Percentiles rank a stretch among this genome's conserved stretches.
phyloP scores from a whole-genome alignment of 37 sponge, comb jelly and placozoan genomes.

The Ianthella basta region DNA sequence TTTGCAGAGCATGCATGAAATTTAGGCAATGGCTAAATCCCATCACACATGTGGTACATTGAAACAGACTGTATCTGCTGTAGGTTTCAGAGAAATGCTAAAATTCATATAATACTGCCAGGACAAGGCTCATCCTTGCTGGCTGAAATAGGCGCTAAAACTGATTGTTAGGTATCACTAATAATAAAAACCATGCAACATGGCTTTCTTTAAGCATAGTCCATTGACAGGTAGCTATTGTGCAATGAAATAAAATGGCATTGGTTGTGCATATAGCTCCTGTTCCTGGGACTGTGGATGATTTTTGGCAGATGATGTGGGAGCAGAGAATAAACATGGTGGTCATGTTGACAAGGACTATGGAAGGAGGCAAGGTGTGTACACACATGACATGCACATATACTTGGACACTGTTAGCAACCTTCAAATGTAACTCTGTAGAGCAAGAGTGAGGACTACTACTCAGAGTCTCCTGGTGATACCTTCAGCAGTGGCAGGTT shows the following conservation, averaged over 20 bases:
- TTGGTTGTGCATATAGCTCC: not conserved
- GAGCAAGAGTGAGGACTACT: conserved; percentile 7
- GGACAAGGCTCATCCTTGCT: too few relatives aligned
- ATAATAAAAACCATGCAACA: not conserved
- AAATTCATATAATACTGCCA: too few relatives aligned
- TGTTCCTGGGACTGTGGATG: not conserved
- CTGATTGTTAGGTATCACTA: not conserved
- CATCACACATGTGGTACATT: too few relatives aligned
- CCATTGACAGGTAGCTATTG: too few relatives aligned
- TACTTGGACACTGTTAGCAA: too few relatives aligned
- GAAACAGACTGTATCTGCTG: too few relatives aligned
- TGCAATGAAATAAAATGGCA: not conserved
- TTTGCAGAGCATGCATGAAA: too few relatives aligned
- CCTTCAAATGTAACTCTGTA: too few relatives aligned
- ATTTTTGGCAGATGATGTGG: conserved; percentile 25
- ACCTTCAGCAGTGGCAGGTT: not conserved
- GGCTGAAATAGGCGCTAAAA: not conserved
- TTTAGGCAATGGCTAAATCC: too few relatives aligned
- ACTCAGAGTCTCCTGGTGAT: not conserved
- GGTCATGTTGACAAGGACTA: not conserved
- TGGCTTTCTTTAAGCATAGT: too few relatives aligned
- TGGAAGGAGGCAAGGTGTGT: not conserved
- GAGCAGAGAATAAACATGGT: not conserved
- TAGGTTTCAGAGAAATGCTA: too few relatives aligned
- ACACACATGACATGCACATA: too few relatives aligned